Evolutionary conservation across 2,797 vertebrate genomes (phyloP).

Genomic region (Anguilla megastoma): DNA sequence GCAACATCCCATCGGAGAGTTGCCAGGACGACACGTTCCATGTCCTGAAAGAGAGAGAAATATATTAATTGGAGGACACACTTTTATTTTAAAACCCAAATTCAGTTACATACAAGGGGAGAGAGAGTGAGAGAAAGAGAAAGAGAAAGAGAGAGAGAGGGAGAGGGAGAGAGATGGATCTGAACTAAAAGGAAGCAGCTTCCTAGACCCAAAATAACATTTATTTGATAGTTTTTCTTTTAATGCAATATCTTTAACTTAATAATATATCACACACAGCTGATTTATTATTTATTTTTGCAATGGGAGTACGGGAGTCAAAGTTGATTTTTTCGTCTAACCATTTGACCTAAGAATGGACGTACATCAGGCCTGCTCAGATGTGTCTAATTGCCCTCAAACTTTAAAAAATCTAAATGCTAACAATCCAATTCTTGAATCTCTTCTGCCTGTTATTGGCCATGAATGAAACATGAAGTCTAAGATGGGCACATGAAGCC

Average conservation of each 20-base stretch:
- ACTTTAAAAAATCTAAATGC: not conserved
- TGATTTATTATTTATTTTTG: not conserved
- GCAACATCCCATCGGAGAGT: slow-evolving; percentile 77
- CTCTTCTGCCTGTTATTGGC: not conserved
- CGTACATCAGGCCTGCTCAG: not conserved
- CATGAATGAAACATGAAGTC: not conserved
- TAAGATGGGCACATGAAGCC: not conserved
- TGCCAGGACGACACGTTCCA: slow-evolving; percentile 73
- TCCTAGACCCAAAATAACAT: not conserved
- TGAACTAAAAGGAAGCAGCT: not conserved
- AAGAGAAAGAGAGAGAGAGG: too few relatives aligned
- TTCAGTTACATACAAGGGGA: not conserved
- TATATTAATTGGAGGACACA: not conserved
- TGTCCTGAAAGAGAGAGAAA: slow-evolving; percentile 60
- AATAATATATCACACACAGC: not conserved
- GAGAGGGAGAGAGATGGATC: not conserved
- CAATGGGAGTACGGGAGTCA: not conserved
- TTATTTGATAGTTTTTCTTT: not conserved
- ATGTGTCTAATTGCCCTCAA: not conserved
- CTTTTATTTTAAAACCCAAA: not conserved
- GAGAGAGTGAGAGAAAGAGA: not conserved
- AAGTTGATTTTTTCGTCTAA: not conserved
- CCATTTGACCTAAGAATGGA: not conserved
- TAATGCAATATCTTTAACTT: not conserved
- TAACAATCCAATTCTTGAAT: not conserved